phyloP scores from a whole-genome alignment of 2,113 vertebrate species.

The Gopherus evgoodei region DNA sequence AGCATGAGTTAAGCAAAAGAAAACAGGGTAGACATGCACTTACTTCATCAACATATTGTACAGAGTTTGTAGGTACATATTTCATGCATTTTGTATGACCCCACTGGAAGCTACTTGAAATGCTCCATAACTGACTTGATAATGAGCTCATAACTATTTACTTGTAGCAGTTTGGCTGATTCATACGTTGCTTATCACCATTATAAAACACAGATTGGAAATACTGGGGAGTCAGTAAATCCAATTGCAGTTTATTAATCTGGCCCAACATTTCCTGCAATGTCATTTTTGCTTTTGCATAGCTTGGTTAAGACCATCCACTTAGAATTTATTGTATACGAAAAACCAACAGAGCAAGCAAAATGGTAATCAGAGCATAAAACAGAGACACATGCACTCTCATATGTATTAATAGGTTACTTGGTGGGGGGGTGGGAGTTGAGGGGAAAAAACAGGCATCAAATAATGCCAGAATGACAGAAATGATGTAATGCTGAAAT shows the following conservation, averaged over 20 bases:
- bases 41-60: constrained; percentile 57
- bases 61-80: constrained; percentile 16
- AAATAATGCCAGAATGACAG: constrained; percentile 72
- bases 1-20: background rate
- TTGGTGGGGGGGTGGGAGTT: constrained; percentile 21
- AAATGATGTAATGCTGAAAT: constrained; percentile 76
- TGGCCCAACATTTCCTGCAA: constrained; percentile 43
- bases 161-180: constrained; percentile 60
- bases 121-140: constrained; percentile 44
- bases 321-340: constrained; percentile 70
- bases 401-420: constrained; percentile 74
- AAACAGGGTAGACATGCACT: background rate
- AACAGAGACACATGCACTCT: constrained; percentile 66
- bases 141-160: constrained; percentile 62
- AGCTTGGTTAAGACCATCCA: constrained; percentile 64
- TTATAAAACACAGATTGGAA: constrained; percentile 64
- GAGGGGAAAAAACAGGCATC: constrained; percentile 66
- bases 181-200: constrained; percentile 62
- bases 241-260: constrained; percentile 70
- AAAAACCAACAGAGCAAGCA: constrained; percentile 71
- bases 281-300: constrained; percentile 64
- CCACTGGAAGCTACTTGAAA: constrained; percentile 29
- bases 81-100: constrained; percentile 48
- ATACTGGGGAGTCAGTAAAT: constrained; percentile 50
- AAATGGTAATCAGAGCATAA: constrained; percentile 69